Evolutionary conservation across 2,888 invertebrate genomes (phyloP).

Genomic region (Andrena dorsata): DNA sequence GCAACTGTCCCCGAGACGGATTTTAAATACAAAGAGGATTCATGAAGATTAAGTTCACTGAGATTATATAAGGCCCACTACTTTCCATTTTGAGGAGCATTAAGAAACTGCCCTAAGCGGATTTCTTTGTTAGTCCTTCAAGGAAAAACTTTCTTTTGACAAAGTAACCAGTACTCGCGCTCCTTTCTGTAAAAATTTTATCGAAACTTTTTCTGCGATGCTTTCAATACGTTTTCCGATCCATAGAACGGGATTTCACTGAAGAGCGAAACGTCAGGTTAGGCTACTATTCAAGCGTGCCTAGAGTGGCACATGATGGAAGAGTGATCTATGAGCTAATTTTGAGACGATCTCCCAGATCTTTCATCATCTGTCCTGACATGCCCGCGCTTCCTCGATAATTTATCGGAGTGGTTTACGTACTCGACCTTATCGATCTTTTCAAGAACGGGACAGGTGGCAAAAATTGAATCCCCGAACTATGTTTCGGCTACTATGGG

Average conservation of each 20-base stretch:
- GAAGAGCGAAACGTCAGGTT: slow-evolving; percentile 9
- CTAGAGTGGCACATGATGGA: slow-evolving; percentile 24
- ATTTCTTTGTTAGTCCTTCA: slow-evolving; percentile 25
- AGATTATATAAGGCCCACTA: slow-evolving; percentile 15
- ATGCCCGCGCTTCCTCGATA: slow-evolving; percentile 28
- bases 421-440: slow-evolving; percentile 35
- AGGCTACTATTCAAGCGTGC: slow-evolving; percentile 4
- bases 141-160: slow-evolving; percentile 1
- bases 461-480: background rate
- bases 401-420: slow-evolving; percentile 53
- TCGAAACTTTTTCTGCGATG: background rate
- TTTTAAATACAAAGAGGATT: background rate
- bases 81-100: slow-evolving; percentile 22
- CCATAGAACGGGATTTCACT: background rate
- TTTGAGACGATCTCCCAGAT: slow-evolving; percentile 49
- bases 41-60: slow-evolving; percentile 7
- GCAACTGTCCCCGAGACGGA: background rate
- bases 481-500: background rate
- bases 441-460: slow-evolving; percentile 1
- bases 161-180: background rate
- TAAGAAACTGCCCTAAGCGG: slow-evolving; percentile 29
- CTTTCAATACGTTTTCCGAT: background rate
- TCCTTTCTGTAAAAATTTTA: background rate
- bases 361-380: slow-evolving; percentile 54
- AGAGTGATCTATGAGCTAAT: slow-evolving; percentile 59